Evolutionary conservation across 2,797 vertebrate genomes (phyloP), one percentile per base, ranked within the genome.

Genomic region (Periparus ater): DNA sequence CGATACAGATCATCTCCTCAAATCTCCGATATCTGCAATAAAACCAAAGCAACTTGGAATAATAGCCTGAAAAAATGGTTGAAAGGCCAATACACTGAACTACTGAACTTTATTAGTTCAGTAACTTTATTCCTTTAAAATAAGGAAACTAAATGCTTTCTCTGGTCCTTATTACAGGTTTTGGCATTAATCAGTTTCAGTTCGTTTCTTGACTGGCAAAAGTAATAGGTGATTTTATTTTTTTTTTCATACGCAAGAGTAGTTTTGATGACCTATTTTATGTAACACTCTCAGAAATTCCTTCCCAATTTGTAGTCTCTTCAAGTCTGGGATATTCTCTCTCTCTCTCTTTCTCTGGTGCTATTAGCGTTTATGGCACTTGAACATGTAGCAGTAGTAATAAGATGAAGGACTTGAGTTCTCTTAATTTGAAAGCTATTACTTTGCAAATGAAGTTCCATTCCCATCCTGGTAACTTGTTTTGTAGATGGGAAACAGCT

Each of bases 361-460:
- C 81, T 85, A 4, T 83, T 89, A 73, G 23, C 50, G 6, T 38
- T n/a, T 83, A 65, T 67, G 34, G 34, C 57, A 44, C 57, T 87
- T 60, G 79, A 88, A 67, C 6, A 26, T 44, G 11, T 7, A 91
- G 29, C 38, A 50, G 4, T 63, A 86, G 51, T 51, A 87, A 62
- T 80, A 70, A 65, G 42, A 61, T 65, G 50, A 71, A 91, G 61
- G 44, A 47, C 57, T 65, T 34, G 27, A 57, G 17, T 79, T 74
- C 65, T 92, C 34, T 79, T 95, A 29, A 74, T 88, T 88, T 93
- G 68, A 89, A 80, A 72, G 47, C 57, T 89, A 60, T 93, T 93
- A 74, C 68, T 93, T 89, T 92, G 89, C 54, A 88, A 85, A 89
- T 91, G 30, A 91, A 94, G 36, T 84, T 89, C 54, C 23, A 10